Percentiles rank a stretch among this genome's conserved stretches.
phyloP scores from a whole-genome alignment of 1,140 invertebrate genomes.

The Apis florea region DNA sequence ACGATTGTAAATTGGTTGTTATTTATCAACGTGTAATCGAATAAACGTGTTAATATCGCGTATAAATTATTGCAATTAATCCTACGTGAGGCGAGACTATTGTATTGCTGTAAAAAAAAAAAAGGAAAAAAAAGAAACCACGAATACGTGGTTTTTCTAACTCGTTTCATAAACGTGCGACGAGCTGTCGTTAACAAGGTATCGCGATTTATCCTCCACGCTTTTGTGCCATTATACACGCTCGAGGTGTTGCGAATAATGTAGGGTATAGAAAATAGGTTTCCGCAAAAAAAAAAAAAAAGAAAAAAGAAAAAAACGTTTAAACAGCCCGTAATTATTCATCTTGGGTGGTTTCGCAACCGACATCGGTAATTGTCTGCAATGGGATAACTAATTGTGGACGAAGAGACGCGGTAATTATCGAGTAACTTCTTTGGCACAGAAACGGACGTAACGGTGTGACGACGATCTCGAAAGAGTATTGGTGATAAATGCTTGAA shows the following conservation, averaged over 20 bases:
- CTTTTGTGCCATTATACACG: neutral
- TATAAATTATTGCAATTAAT: neutral
- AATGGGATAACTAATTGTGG: conserved; percentile 26
- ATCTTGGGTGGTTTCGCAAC: conserved; percentile 4
- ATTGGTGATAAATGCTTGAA: neutral
- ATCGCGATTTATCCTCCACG: neutral
- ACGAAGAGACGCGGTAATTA: conserved; percentile 12
- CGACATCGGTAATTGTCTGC: conserved; percentile 13
- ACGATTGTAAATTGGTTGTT: no score
- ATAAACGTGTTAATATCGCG: neutral
- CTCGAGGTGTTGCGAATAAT: neutral
- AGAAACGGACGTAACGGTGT: neutral
- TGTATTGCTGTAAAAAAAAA: neutral
- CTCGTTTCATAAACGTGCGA: neutral
- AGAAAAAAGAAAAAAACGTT: neutral
- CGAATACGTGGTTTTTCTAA: no score
- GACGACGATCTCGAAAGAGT: neutral
- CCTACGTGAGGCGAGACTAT: neutral
- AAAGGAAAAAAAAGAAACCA: neutral
- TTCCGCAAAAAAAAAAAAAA: neutral
- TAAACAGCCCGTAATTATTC: conserved; percentile 3
- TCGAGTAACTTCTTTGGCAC: conserved; percentile 1
- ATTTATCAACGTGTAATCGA: neutral
- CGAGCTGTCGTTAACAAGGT: neutral
- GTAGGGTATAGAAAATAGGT: neutral